A percentile compares a stretch with the other conserved stretches of the same genome.
phyloP scores from a whole-genome alignment of 2,888 invertebrate species.

The Lycia hirtaria region DNA sequence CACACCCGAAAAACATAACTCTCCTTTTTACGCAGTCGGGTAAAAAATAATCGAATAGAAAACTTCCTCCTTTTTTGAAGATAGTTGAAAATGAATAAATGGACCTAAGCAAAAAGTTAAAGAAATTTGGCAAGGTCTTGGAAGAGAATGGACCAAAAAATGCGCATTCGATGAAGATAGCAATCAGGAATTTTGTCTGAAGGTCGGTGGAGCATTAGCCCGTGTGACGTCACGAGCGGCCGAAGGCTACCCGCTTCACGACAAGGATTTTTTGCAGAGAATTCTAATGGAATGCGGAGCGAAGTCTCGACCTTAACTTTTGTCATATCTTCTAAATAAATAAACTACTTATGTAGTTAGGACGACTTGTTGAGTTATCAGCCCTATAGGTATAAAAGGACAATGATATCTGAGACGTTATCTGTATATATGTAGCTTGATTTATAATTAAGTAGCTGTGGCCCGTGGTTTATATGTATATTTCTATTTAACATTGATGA shows the following conservation, averaged over 20 bases:
- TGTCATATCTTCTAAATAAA: not conserved
- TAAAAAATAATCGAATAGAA: too few relatives aligned
- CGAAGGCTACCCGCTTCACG: conserved; percentile 32
- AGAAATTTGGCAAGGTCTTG: not conserved
- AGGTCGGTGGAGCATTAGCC: conserved; percentile 37
- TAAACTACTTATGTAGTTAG: not conserved
- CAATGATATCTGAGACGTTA: too few relatives aligned
- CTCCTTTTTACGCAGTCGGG: too few relatives aligned
- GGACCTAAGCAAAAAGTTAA: not conserved
- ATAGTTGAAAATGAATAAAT: too few relatives aligned
- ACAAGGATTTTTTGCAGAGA: conserved; percentile 25
- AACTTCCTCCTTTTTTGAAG: too few relatives aligned
- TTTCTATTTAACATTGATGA: too few relatives aligned
- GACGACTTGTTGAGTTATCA: too few relatives aligned
- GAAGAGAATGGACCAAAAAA: not conserved
- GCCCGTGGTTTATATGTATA: too few relatives aligned
- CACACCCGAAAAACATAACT: too few relatives aligned
- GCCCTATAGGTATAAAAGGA: too few relatives aligned
- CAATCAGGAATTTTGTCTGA: conserved; percentile 36
- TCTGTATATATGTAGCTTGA: too few relatives aligned
- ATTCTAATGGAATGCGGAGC: conserved; percentile 11
- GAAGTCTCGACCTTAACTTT: conserved; percentile 5
- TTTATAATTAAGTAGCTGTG: too few relatives aligned
- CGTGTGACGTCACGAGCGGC: conserved; percentile 22
- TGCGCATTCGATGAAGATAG: conserved; percentile 17